Evolutionary conservation across 2,113 vertebrate species (phyloP), one percentile per base, ranked within the genome.

Genomic region (Phrynosoma platyrhinos): DNA sequence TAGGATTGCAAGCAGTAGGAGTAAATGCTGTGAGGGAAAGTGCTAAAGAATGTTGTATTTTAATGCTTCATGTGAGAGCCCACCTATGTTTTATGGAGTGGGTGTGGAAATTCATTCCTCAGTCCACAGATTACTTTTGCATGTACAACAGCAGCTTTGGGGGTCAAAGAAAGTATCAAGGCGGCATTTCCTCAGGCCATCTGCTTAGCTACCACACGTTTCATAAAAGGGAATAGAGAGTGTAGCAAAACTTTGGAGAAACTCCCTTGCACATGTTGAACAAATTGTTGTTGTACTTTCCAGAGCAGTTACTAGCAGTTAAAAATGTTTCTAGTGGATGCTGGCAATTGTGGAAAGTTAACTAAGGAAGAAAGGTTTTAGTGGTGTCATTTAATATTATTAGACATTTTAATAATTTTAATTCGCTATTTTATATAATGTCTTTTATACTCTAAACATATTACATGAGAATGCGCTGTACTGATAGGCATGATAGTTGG

Each of bases 61-160:
- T 90, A 27, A 42, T 74, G 13, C 9, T 30, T 9, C 72, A 87
- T 90, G 68, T 87, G 42, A 89, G 84, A 93, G 77, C 66, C 66
- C 86, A 64, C 23, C 23, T 21, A 68, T 25, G 27, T 13, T 32
- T 58, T 55, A 68, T 69, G 14, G 58, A 2, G 16, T 69, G 81
- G 74, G 30, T 55, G 30, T 92, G 52, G 68, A 23, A 90, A 62
- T 87, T 76, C 62, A 72, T 79, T 62, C 58, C 40, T 27, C 79
- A 76, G 55, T 89, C 53, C 30, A 27, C 84, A 47, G 30, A 55
- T 64, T 87, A 71, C n/a, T 36, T 25, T 81, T 8, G 52, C 76
- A 55, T 79, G 30, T 1, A 32, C 47, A 69, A 8, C 68, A 9
- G 5, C n/a, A 69, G 18, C 27, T 0, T 47, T 52, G 52, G 8